Evolutionary conservation across 1,140 invertebrate genomes (phyloP).

Genomic region (Vanessa atalanta): DNA sequence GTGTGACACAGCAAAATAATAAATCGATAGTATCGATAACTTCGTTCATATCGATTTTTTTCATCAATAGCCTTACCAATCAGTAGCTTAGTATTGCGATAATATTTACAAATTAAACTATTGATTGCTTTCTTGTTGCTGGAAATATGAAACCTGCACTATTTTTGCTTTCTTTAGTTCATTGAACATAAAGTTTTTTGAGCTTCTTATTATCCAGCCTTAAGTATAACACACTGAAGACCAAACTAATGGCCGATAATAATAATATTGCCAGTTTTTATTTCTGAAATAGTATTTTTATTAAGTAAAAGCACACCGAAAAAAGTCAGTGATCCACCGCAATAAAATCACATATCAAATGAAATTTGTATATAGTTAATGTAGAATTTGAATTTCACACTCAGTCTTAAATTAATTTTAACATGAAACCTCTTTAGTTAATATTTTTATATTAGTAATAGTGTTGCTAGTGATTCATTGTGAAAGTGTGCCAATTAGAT

Average conservation of each 20-base stretch:
- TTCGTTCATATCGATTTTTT: too few relatives aligned
- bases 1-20: too few relatives aligned
- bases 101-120: too few relatives aligned
- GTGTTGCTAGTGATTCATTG: conserved; percentile 78
- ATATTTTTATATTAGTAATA: conserved; percentile 43
- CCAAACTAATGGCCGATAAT: background rate
- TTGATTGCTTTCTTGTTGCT: too few relatives aligned
- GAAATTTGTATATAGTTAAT: conserved; percentile 46
- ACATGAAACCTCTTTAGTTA: conserved; percentile 15
- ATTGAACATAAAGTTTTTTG: too few relatives aligned
- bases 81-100: too few relatives aligned
- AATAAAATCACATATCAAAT: conserved; percentile 56
- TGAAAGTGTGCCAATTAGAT: conserved; percentile 79
- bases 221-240: background rate
- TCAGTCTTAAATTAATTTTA: conserved; percentile 35
- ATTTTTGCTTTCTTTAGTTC: too few relatives aligned
- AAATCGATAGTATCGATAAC: too few relatives aligned
- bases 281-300: conserved; percentile 41
- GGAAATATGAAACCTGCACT: too few relatives aligned
- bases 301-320: conserved; percentile 12
- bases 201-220: too few relatives aligned
- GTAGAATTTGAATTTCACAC: conserved; percentile 32
- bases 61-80: too few relatives aligned
- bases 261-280: conserved; percentile 25
- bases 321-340: conserved; percentile 35